Evolutionary conservation across 2,888 invertebrate species (phyloP), one percentile per base, ranked within the genome.

Genomic region (Diarsia brunnea): DNA sequence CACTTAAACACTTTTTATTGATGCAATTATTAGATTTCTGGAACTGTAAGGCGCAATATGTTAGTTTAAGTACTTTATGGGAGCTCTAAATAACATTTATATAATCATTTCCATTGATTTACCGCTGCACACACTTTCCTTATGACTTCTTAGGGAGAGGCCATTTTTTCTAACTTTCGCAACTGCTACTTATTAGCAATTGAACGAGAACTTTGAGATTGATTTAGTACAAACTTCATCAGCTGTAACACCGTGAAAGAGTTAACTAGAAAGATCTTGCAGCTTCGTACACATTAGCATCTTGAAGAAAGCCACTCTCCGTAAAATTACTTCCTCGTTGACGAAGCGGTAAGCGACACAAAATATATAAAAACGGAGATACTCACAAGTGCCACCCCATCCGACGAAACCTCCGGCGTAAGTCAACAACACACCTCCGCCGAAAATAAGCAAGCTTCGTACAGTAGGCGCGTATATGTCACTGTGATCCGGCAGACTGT

Each of bases 321-420:
- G 61, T 61, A 69, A 75, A 80, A 80, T 80, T 65, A 75, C 49
- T 69, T 47, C 60, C 55, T 75, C 53, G 69, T 79, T 69, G 72
- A 69, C 60, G 24, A 68, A 79, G 45, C 67, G 75, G 58, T 78
- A 76, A 60, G n/a, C 31, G 63, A 67, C 45, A 74, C 49, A 71
- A 80, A 84, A 72, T 73, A 66, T 68, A 64, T 78, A 76, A 73
- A 78, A 71, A 74, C 60, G 63, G 51, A 66, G 61, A 76, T 89
- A 94, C 95, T 92, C 89, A 96, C 96, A 94, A 73, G 93, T 93
- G 72, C 96, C 96, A 61, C 96, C 96, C 96, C 96, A 96, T 68
- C 96, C 95, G 53, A 93, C 80, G 77, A 93, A 93, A 79, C 92
- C 95, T 38, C 92, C 85, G 71, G 91, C 91, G 81, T 96, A 96